phyloP scores from a whole-genome alignment of 2,113 vertebrate species.

The Lophura nycthemera region DNA sequence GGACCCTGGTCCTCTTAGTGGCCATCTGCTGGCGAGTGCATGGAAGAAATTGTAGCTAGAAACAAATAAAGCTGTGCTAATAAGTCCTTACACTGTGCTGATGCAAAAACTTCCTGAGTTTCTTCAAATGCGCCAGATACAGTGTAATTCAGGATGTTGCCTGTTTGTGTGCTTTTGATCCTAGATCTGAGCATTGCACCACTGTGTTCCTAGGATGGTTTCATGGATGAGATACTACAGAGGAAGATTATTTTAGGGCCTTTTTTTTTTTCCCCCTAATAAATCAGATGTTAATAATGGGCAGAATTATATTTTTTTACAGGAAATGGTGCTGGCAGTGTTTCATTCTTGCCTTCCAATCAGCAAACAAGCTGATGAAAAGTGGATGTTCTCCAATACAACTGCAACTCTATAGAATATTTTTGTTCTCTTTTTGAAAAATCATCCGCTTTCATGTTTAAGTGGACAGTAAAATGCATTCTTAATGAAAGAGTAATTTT shows the following conservation, averaged over 20 bases:
- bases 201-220: neutral
- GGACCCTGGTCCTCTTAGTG: neutral
- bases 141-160: neutral
- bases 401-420: neutral
- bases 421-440: neutral
- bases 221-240: neutral
- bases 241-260: neutral
- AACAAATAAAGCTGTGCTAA: neutral
- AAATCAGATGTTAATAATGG: neutral
- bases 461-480: conserved; percentile 39
- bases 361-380: neutral
- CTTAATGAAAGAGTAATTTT: conserved; percentile 7
- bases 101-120: neutral
- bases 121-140: neutral
- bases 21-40: neutral
- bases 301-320: neutral
- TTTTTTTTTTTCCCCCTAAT: neutral
- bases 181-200: neutral
- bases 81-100: neutral
- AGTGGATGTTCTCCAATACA: neutral
- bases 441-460: neutral
- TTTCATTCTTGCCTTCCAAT: neutral
- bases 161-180: accelerated
- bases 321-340: neutral
- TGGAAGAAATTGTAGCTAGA: neutral